Percentiles rank a stretch among this genome's conserved stretches.
phyloP scores from a whole-genome alignment of 2,113 vertebrate genomes.

The Cyanoderma ruficeps region DNA sequence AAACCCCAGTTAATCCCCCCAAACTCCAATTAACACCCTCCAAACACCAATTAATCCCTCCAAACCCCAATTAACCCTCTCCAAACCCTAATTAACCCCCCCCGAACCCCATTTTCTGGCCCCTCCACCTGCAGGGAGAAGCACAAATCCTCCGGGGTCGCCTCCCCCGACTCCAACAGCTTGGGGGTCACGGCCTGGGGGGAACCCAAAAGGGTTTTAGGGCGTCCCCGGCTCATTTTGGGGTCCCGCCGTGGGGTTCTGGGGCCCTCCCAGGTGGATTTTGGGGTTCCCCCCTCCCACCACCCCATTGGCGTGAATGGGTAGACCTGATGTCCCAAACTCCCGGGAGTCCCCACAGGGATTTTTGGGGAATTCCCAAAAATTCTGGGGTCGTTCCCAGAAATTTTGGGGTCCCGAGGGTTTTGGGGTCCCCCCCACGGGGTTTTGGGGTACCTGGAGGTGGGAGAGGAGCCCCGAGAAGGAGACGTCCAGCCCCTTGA shows the following conservation, averaged over 20 bases:
- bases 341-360: too few relatives aligned
- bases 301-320: too few relatives aligned
- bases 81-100: not conserved
- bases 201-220: fast-evolving
- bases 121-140: not conserved
- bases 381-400: too few relatives aligned
- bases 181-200: not conserved
- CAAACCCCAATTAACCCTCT: too few relatives aligned
- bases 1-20: too few relatives aligned
- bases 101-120: fast-evolving
- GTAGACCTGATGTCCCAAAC: not conserved
- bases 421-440: too few relatives aligned
- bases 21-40: too few relatives aligned
- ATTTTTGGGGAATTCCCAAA: fast-evolving
- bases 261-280: not conserved
- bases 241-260: too few relatives aligned
- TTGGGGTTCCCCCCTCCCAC: not conserved
- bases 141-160: not conserved
- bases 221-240: not conserved
- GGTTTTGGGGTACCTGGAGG: too few relatives aligned
- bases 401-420: not conserved
- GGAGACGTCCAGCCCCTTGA: too few relatives aligned
- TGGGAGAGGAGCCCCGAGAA: too few relatives aligned
- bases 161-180: not conserved
- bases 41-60: too few relatives aligned